A percentile compares a stretch with the other conserved stretches of the same genome.
phyloP scores from a whole-genome alignment of 2,888 invertebrate species.

The Charanyca ferruginea region DNA sequence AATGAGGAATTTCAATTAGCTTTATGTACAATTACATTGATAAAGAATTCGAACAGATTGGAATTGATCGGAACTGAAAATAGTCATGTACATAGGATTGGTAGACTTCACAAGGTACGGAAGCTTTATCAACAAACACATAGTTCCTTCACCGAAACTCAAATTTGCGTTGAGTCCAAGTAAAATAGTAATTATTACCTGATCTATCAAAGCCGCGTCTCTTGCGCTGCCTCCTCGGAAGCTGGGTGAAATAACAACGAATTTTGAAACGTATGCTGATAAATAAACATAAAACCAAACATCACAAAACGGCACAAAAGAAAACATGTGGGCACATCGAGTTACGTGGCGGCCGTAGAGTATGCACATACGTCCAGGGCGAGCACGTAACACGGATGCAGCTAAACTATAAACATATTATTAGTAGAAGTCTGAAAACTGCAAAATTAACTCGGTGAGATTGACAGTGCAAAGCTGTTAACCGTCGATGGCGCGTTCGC shows the following conservation, averaged over 20 bases:
- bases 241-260: conserved; percentile 91
- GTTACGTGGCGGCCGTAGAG: conserved; percentile 70
- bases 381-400: conserved; percentile 79
- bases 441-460: conserved; percentile 89
- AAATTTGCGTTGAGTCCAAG: conserved; percentile 85
- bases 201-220: conserved; percentile 91
- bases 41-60: conserved; percentile 22
- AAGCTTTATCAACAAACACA: conserved; percentile 58
- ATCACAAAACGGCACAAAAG: conserved; percentile 90
- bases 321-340: conserved; percentile 77
- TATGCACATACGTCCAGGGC: conserved; percentile 53
- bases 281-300: conserved; percentile 89
- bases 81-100: conserved; percentile 11
- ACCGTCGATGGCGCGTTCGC: conserved; percentile 66
- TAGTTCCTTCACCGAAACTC: conserved; percentile 72
- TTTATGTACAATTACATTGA: conserved; percentile 32
- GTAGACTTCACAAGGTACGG: conserved; percentile 47
- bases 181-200: conserved; percentile 87
- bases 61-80: conserved; percentile 18
- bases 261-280: conserved; percentile 89
- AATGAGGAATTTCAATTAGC: conserved; percentile 56
- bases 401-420: conserved; percentile 83
- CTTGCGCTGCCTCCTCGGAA: conserved; percentile 91
- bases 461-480: conserved; percentile 87
- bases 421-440: conserved; percentile 88